These are phyloP conservation scores for Drosophila rhopaloa DNA, from an alignment of 1,140 invertebrate genomes.

Conservation along the genomic window DNA sequence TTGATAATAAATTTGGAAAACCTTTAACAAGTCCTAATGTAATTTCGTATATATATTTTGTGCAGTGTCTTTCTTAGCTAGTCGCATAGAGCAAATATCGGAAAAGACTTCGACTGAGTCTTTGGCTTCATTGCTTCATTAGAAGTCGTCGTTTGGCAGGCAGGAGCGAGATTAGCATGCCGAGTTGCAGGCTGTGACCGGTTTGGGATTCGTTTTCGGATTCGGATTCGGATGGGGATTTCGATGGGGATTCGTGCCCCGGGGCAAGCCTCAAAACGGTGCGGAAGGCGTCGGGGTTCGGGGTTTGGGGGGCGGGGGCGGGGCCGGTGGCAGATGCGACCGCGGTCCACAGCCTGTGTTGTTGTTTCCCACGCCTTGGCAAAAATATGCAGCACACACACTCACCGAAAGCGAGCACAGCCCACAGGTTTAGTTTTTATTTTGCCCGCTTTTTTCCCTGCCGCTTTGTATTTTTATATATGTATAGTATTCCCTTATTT, in stretches of 20 bases:
- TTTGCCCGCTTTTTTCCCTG: conserved; percentile 34
- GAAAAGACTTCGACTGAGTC: conserved; percentile 18
- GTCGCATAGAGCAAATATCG: conserved; percentile 57
- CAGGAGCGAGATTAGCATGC: conserved; percentile 64
- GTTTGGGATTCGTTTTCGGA: conserved; percentile 37
- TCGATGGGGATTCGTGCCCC: conserved; percentile 23
- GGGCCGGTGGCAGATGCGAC: conserved; percentile 36
- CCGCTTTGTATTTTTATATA: conserved; percentile 42
- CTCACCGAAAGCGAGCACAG: conserved; percentile 29
- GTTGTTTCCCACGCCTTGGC: conserved; percentile 76
- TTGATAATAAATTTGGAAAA: no score
- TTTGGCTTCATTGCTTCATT: conserved; percentile 69
- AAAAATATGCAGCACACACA: conserved; percentile 47
- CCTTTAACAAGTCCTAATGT: no score
- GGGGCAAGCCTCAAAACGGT: conserved; percentile 53
- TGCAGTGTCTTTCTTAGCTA: conserved; percentile 9
- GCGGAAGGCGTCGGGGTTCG: conserved; percentile 4
- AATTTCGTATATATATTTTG: not conserved
- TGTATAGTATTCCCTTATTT: conserved; percentile 13
- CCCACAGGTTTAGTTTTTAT: conserved; percentile 71
- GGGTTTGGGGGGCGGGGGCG: not conserved
- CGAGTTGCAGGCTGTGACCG: conserved; percentile 46
- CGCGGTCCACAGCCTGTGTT: conserved; percentile 49
- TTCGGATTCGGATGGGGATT: not conserved
- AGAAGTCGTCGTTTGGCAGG: conserved; percentile 42